Evolutionary conservation across 2,888 invertebrate species (phyloP).

Genomic region (Hymenopus coronatus): DNA sequence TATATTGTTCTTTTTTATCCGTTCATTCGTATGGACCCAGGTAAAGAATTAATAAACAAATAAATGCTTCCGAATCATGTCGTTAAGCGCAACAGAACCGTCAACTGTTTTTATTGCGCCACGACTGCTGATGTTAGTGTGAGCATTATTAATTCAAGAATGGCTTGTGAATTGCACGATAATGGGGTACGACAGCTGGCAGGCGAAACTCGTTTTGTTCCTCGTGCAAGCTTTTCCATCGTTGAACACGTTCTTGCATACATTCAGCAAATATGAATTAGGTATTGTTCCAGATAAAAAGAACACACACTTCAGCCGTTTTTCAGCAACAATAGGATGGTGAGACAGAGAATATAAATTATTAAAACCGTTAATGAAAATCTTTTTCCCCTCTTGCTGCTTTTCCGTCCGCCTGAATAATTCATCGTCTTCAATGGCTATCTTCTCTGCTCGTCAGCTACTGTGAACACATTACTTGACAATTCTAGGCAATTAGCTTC

Average conservation of each 20-base stretch:
- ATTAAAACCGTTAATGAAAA: background rate
- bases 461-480: background rate
- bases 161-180: no score
- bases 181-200: background rate
- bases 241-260: background rate
- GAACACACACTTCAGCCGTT: background rate
- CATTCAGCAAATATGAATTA: background rate
- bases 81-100: no score
- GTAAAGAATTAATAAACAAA: no score
- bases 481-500: background rate
- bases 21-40: no score
- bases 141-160: background rate
- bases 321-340: background rate
- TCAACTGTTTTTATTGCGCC: no score
- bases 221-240: background rate
- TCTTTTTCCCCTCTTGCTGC: background rate
- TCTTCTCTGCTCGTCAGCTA: background rate
- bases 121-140: background rate
- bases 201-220: background rate
- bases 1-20: no score
- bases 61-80: no score
- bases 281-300: background rate
- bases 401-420: background rate
- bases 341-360: background rate
- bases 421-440: background rate